These are phyloP conservation scores for Nemurella pictetii DNA, from an alignment of 2,888 invertebrate genomes.

Conservation along the genomic window DNA sequence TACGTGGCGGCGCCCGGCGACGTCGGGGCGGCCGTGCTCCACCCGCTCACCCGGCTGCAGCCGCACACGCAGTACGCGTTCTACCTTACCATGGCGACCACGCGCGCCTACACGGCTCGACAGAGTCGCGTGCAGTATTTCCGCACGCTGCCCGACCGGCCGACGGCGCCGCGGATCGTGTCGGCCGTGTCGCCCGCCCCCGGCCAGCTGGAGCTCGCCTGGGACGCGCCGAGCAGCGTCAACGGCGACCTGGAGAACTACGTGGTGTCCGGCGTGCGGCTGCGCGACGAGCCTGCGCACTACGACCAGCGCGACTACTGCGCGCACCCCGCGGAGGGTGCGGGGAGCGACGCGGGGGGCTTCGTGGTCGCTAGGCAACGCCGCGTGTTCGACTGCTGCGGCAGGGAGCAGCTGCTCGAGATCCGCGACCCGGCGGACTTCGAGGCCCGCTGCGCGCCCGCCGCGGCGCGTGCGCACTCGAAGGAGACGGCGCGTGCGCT, in stretches of 20 bases:
- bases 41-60: slow-evolving; percentile 55
- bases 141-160: slow-evolving; percentile 53
- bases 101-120: slow-evolving; percentile 52
- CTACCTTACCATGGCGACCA: slow-evolving; percentile 69
- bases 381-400: neutral
- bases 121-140: slow-evolving; percentile 56
- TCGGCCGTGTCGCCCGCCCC: slow-evolving; percentile 50
- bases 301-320: slow-evolving; percentile 55
- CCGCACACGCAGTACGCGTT: slow-evolving; percentile 73
- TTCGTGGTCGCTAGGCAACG: neutral
- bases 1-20: slow-evolving; percentile 41
- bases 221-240: slow-evolving; percentile 63
- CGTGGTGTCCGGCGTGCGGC: slow-evolving; percentile 49
- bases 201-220: slow-evolving; percentile 57
- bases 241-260: slow-evolving; percentile 65
- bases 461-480: neutral
- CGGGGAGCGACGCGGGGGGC: neutral
- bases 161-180: slow-evolving; percentile 49
- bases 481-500: slow-evolving; percentile 46
- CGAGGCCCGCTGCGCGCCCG: neutral
- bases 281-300: slow-evolving; percentile 46
- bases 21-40: slow-evolving; percentile 38
- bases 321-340: slow-evolving; percentile 48
- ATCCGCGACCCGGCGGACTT: slow-evolving; percentile 38
- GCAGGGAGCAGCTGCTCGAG: neutral